Evolutionary conservation across 2,113 vertebrate species (phyloP).

Genomic region (Nesogale talazaci): DNA sequence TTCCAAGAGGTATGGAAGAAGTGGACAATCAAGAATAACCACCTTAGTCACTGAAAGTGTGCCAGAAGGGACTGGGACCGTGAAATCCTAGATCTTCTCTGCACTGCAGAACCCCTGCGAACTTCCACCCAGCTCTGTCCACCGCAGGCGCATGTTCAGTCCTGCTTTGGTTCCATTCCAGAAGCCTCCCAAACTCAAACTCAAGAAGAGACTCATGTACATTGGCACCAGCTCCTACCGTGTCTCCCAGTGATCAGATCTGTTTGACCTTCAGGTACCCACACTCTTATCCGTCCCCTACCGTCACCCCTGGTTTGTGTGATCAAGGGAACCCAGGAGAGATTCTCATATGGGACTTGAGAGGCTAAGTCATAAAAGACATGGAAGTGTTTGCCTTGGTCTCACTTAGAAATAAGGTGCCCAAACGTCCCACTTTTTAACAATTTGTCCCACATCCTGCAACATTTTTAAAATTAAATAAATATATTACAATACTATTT

Average conservation of each 20-base stretch:
- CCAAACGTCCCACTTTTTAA: too few relatives aligned
- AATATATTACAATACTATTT: too few relatives aligned
- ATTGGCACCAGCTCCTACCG: neutral
- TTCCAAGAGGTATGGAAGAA: neutral
- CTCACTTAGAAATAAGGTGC: too few relatives aligned
- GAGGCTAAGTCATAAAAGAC: slow-evolving; percentile 7
- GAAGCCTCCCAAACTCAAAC: neutral
- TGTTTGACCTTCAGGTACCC: neutral
- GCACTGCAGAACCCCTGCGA: neutral
- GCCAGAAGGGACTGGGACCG: neutral
- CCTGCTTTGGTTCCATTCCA: neutral
- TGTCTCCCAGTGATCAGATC: neutral
- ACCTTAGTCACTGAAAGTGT: neutral
- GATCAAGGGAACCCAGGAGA: neutral
- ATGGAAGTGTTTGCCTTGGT: neutral
- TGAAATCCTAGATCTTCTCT: neutral
- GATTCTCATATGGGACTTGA: neutral
- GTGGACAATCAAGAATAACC: neutral
- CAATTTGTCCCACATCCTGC: too few relatives aligned
- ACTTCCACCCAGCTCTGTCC: slow-evolving; percentile 1
- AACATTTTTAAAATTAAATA: too few relatives aligned
- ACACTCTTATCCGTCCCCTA: neutral
- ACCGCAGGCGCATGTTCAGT: neutral
- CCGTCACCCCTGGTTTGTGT: neutral
- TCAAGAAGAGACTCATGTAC: slow-evolving; percentile 17